A percentile compares a stretch with the other conserved stretches of the same genome.
Conservation (phyloP, 30 jellyfish, hydroid and myxozoan species). For the Cassiopea xamachana region DNA sequence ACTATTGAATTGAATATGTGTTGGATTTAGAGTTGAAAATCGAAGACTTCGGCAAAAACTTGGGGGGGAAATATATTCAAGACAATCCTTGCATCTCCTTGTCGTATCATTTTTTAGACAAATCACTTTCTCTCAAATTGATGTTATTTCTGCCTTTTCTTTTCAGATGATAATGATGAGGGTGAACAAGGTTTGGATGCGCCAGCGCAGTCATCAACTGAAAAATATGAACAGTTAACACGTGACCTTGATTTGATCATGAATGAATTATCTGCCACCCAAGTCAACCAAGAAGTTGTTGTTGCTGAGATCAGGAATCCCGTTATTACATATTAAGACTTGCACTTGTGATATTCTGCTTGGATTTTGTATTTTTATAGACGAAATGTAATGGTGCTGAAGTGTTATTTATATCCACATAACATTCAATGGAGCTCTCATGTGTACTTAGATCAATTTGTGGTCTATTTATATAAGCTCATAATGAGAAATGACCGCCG, state of each 20-base stretch:
- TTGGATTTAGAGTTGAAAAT: too few species aligned
- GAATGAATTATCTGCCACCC: constrained; percentile 82
- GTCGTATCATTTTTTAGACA: too few species aligned
- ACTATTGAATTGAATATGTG: too few species aligned
- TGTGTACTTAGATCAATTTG: neutral
- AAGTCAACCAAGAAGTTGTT: constrained; percentile 60
- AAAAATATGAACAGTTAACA: constrained; percentile 67
- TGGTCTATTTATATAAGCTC: too few species aligned
- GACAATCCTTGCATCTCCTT: too few species aligned
- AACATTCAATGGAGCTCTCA: neutral
- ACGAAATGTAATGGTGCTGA: neutral
- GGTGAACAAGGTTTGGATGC: constrained; percentile 12
- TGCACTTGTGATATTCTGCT: neutral
- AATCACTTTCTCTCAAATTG: neutral
- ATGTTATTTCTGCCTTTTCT: neutral
- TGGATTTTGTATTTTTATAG: neutral
- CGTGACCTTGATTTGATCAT: constrained; percentile 80
- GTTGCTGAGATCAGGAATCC: constrained; percentile 51
- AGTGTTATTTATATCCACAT: neutral
- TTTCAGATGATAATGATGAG: constrained; percentile 37
- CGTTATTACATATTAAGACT: constrained; percentile 25
- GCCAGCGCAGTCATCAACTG: constrained; percentile 35
- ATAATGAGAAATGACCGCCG: too few species aligned
- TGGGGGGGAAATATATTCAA: too few species aligned
- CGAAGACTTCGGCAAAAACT: too few species aligned